These are phyloP conservation scores for Tinea pellionella DNA, from an alignment of 2,888 invertebrate genomes.

Conservation along the genomic window DNA sequence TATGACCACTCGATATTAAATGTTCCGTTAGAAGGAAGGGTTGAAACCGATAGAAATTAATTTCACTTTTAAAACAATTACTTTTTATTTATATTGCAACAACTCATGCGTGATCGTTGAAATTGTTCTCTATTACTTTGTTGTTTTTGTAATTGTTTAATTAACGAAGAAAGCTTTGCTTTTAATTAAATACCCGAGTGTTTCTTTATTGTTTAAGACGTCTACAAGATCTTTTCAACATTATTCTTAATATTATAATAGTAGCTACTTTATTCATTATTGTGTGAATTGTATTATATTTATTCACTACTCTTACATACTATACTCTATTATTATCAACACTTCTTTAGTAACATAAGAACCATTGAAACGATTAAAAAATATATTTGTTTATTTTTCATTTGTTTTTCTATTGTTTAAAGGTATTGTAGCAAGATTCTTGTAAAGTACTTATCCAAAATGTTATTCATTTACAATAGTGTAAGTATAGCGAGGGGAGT, in stretches of 20 bases:
- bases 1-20: conserved; percentile 69
- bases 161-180: conserved; percentile 10
- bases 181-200: conserved; percentile 7
- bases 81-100: conserved; percentile 53
- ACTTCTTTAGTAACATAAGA: too few relatives aligned
- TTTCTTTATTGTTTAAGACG: not conserved
- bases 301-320: too few relatives aligned
- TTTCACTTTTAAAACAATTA: conserved; percentile 69
- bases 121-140: conserved; percentile 65
- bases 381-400: too few relatives aligned
- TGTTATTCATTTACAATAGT: too few relatives aligned
- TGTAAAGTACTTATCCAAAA: too few relatives aligned
- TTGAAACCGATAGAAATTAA: conserved; percentile 48
- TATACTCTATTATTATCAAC: too few relatives aligned
- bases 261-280: not conserved
- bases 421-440: too few relatives aligned
- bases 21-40: conserved; percentile 64
- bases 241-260: not conserved
- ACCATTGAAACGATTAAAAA: too few relatives aligned
- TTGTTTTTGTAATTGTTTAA: conserved; percentile 42
- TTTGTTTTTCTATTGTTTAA: too few relatives aligned
- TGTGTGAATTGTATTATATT: not conserved
- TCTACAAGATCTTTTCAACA: not conserved
- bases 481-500: too few relatives aligned
- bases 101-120: conserved; percentile 62